Evolutionary conservation across 1,140 invertebrate species (phyloP).

Genomic region (Macrocentrus cingulum): DNA sequence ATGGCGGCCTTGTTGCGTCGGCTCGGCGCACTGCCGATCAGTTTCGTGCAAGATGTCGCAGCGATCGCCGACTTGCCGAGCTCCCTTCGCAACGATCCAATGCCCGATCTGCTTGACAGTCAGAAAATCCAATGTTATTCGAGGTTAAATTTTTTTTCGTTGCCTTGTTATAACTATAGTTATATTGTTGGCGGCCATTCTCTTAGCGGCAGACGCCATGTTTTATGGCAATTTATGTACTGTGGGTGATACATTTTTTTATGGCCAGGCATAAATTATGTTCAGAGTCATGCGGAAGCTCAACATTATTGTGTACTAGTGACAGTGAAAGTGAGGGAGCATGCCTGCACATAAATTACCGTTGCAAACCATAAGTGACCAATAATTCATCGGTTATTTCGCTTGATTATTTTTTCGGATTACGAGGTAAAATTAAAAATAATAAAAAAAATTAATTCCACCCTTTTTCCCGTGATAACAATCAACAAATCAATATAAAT

Average conservation of each 20-base stretch:
- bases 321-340: conserved; percentile 11
- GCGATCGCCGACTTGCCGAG: conserved; percentile 35
- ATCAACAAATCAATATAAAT: too few species aligned
- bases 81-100: conserved; percentile 49
- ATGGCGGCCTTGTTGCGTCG: conserved; percentile 52
- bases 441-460: too few species aligned
- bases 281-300: neutral
- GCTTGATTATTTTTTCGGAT: too few species aligned
- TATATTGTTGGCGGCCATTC: too few species aligned
- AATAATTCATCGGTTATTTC: too few species aligned
- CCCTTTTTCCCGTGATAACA: too few species aligned
- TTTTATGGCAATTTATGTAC: too few species aligned
- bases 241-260: too few species aligned
- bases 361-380: too few species aligned
- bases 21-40: conserved; percentile 29
- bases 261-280: neutral
- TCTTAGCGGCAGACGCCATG: too few species aligned
- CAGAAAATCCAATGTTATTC: too few species aligned
- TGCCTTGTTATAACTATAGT: neutral
- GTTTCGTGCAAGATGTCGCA: conserved; percentile 28
- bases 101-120: conserved; percentile 41
- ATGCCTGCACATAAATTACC: conserved; percentile 7
- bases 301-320: neutral
- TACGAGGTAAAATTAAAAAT: too few species aligned
- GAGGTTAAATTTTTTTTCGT: neutral